Conservation (phyloP, 2,888 invertebrate species). For the Desoria tigrina region DNA sequence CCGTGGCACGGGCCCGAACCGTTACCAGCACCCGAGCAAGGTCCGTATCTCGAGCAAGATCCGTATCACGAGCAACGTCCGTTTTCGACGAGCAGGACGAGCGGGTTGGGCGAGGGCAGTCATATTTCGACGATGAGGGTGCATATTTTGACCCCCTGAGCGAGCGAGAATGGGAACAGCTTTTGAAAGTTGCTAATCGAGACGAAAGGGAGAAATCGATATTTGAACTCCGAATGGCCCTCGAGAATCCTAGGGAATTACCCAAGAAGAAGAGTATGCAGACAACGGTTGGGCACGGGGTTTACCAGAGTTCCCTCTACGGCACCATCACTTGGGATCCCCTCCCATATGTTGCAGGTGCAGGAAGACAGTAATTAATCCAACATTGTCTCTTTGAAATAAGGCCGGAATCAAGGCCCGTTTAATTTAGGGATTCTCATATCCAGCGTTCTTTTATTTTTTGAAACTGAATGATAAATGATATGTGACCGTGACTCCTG, state of each 20-base stretch:
- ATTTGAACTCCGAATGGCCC: constrained; percentile 29
- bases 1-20: neutral
- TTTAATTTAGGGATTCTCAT: no score
- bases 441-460: no score
- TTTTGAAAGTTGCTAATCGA: constrained; percentile 21
- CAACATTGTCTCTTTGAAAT: no score
- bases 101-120: constrained; percentile 10
- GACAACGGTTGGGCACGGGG: constrained; percentile 29
- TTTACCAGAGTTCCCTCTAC: constrained; percentile 29
- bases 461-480: no score
- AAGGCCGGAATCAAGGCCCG: no score
- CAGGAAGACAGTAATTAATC: constrained; percentile 17
- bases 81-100: constrained; percentile 14
- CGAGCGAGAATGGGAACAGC: constrained; percentile 27
- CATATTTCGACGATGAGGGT: constrained; percentile 8
- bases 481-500: no score
- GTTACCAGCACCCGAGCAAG: neutral
- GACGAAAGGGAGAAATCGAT: constrained; percentile 36
- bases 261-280: constrained; percentile 31
- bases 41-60: constrained; percentile 26
- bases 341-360: constrained; percentile 1
- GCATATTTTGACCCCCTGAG: constrained; percentile 13
- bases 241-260: constrained; percentile 27
- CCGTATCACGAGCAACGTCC: constrained; percentile 25
- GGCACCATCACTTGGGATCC: constrained; percentile 36